A percentile compares a stretch with the other conserved stretches of the same genome.
phyloP scores from a whole-genome alignment of 2,113 vertebrate genomes.

The Pogona vitticeps region DNA sequence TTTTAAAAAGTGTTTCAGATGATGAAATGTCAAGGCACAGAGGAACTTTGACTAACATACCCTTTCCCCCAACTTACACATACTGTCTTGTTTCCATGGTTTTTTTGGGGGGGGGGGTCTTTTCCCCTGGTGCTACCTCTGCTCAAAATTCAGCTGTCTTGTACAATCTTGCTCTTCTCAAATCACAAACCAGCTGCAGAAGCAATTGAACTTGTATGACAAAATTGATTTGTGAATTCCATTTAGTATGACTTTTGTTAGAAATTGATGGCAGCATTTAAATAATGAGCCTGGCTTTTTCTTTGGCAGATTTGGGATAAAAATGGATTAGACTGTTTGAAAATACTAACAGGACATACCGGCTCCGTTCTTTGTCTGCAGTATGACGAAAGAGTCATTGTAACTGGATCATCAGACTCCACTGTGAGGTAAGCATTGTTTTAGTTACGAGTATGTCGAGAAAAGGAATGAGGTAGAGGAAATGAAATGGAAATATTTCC shows the following conservation, averaged over 20 bases:
- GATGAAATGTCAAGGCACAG: background rate
- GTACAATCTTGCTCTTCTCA: background rate
- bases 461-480: background rate
- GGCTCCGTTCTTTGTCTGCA: conserved; percentile 98
- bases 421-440: conserved; percentile 86
- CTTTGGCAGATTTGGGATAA: conserved; percentile 95
- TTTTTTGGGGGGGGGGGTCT: background rate
- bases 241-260: background rate
- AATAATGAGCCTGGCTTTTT: conserved; percentile 29
- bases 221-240: background rate
- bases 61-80: background rate
- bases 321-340: conserved; percentile 96
- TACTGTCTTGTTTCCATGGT: background rate
- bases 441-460: too few relatives aligned
- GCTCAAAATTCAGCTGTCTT: background rate
- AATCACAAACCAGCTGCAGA: background rate
- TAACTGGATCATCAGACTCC: conserved; percentile 98
- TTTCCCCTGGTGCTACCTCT: background rate
- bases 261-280: background rate
- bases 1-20: too few relatives aligned
- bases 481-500: background rate
- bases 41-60: background rate
- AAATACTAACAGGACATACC: conserved; percentile 96
- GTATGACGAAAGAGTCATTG: conserved; percentile 97
- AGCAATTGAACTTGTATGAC: background rate